These are phyloP conservation scores for Leptoteleia sp. DNA, from an alignment of 1,140 invertebrate genomes.

Conservation along the genomic window DNA sequence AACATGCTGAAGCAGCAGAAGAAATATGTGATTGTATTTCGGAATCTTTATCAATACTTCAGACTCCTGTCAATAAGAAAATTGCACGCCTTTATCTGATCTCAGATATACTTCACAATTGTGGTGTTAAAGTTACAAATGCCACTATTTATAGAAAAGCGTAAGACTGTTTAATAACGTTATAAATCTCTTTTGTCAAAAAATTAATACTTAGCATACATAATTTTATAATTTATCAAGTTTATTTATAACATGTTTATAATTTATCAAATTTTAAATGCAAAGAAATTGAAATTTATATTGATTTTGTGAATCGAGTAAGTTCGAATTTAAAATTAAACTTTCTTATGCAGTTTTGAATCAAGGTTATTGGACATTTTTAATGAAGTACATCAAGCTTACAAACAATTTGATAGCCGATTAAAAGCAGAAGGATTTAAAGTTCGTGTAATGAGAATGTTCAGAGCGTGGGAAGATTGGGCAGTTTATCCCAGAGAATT, in stretches of 20 bases:
- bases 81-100: constrained; percentile 96
- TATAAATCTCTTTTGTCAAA: too few species aligned
- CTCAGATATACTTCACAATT: constrained; percentile 98
- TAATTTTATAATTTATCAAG: too few species aligned
- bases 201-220: too few species aligned
- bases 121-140: constrained; percentile 96
- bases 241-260: too few species aligned
- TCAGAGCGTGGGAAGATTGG: constrained; percentile 99
- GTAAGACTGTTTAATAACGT: constrained; percentile 82
- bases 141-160: constrained; percentile 97
- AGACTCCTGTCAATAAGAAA: constrained; percentile 93
- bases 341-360: constrained; percentile 90
- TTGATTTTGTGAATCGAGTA: too few species aligned
- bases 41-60: constrained; percentile 89
- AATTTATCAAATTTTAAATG: too few species aligned
- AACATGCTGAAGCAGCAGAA: constrained; percentile 97
- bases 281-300: too few species aligned
- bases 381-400: constrained; percentile 89
- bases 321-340: too few species aligned
- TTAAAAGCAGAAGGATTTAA: constrained; percentile 98
- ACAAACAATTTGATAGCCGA: constrained; percentile 91
- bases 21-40: constrained; percentile 96
- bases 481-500: constrained; percentile 97
- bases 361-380: constrained; percentile 93
- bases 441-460: constrained; percentile 95